A percentile compares a stretch with the other conserved stretches of the same genome.
phyloP scores from a whole-genome alignment of 2,888 invertebrate genomes.

The Macrostomum cliftonense region DNA sequence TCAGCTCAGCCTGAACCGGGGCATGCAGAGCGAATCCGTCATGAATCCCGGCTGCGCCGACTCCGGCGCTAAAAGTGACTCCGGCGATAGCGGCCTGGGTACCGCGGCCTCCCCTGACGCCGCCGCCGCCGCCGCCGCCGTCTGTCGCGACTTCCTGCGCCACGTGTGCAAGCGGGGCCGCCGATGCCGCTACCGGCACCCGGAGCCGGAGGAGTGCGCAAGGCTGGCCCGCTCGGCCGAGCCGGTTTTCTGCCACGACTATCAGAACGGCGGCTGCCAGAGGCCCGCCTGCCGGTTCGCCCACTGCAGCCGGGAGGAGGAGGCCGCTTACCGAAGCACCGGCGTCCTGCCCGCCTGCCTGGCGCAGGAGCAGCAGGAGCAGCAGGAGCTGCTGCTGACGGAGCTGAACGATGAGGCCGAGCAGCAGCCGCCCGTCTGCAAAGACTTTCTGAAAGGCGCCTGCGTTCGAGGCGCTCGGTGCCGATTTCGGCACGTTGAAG shows the following conservation, averaged over 20 bases:
- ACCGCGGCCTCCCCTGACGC: too few species aligned
- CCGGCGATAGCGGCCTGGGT: too few species aligned
- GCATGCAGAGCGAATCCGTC: too few species aligned
- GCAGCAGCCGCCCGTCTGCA: constrained; percentile 42
- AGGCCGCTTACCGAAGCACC: constrained; percentile 50
- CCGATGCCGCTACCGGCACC: constrained; percentile 43
- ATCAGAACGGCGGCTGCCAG: constrained; percentile 52
- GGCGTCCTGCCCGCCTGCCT: constrained; percentile 49
- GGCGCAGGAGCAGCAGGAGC: constrained; percentile 43
- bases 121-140: constrained; percentile 29
- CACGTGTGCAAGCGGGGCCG: constrained; percentile 47
- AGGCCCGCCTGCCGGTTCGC: constrained; percentile 55
- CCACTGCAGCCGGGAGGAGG: constrained; percentile 55
- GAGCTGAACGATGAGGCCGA: constrained; percentile 43
- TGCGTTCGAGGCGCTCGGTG: constrained; percentile 42
- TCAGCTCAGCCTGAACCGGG: too few species aligned
- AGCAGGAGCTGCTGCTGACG: constrained; percentile 49
- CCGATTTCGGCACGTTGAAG: constrained; percentile 40
- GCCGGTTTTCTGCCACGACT: constrained; percentile 44
- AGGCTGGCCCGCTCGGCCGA: constrained; percentile 28
- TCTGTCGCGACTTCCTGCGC: constrained; percentile 45
- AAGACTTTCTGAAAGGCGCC: constrained; percentile 45
- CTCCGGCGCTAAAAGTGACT: too few species aligned
- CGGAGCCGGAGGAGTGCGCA: constrained; percentile 24
- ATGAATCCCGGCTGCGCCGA: too few species aligned